These are phyloP conservation scores for Paedocypris micromegethes DNA, from an alignment of 2,797 vertebrate genomes.

Conservation along the genomic window DNA sequence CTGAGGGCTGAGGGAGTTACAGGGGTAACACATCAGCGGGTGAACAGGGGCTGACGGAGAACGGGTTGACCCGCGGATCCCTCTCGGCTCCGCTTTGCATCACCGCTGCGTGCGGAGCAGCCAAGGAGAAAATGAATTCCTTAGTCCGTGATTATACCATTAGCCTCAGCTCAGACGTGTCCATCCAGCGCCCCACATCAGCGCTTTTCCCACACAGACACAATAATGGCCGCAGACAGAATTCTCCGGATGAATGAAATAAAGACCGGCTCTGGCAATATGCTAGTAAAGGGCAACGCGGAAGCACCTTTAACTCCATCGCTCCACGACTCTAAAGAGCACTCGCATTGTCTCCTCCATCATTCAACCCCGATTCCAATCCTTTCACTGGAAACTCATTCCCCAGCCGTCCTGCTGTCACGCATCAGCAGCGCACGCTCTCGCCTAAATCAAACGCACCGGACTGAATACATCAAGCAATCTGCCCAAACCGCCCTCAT, in stretches of 20 bases:
- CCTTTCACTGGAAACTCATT: constrained; percentile 13
- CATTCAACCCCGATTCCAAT: background rate
- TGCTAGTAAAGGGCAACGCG: constrained; percentile 38
- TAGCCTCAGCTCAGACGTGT: constrained; percentile 31
- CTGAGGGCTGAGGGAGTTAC: constrained; percentile 5
- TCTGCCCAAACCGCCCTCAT: constrained; percentile 31
- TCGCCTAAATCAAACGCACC: constrained; percentile 32
- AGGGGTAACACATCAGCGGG: constrained; percentile 10
- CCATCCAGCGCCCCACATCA: constrained; percentile 41
- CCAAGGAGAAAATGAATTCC: constrained; percentile 58
- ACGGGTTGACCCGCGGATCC: constrained; percentile 4
- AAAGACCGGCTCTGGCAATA: constrained; percentile 39
- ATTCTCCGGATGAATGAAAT: constrained; percentile 29
- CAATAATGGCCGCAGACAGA: constrained; percentile 12
- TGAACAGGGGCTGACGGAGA: background rate
- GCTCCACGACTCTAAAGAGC: background rate
- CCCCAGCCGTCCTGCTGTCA: constrained; percentile 7
- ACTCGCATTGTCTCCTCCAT: constrained; percentile 2
- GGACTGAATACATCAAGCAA: constrained; percentile 45
- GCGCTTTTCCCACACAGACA: constrained; percentile 27
- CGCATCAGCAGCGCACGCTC: background rate
- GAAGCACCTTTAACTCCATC: constrained; percentile 19
- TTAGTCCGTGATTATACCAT: constrained; percentile 55
- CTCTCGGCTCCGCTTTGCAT: constrained; percentile 36
- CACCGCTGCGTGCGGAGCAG: constrained; percentile 21